Evolutionary conservation across 2,797 vertebrate species (phyloP), one percentile per base, ranked within the genome.

Genomic region (Falco novaeseelandiae): DNA sequence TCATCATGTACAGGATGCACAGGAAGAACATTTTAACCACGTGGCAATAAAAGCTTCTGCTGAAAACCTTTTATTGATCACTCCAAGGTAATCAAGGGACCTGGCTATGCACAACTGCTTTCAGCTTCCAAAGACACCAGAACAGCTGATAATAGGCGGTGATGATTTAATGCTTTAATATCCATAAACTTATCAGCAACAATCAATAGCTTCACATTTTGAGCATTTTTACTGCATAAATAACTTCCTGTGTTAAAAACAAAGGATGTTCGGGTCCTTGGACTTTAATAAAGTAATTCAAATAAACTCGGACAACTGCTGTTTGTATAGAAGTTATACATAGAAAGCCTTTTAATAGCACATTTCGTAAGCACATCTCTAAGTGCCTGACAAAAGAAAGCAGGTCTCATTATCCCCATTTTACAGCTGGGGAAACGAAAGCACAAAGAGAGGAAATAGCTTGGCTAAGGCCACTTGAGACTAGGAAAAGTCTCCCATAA

Each of bases 1-100:
- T 86, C 90, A 93, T 89, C 66, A 8, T 13, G 46, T 32, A 87
- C 82, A 95, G 74, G 82, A 88, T 90, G 84, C 80, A 77, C 70
- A 93, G 91, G 76, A 97, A 96, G 80, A 94, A 91, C 82, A 86
- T 79, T 82, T 95, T 62, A 91, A 93, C 83, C 92, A 93, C 14
- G 40, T 86, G 89, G 89, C 70, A 87, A 86, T 96, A 96, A 97
- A 96, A 97, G 90, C 92, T 70, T 96, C 92, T 94, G 76, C 90
- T 94, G 92, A 96, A 97, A 97, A 89, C 79, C 90, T 94, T 92
- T 96, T 94, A 96, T 96, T 86, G 95, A 97, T 93, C 85, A 62
- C 72, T 66, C 29, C 0, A 14, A 88, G 73, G 70, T 87, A 96
- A 95, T 91, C 82, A 93, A 88, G 84, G 65, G 87, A 84, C 76